Evolutionary conservation across 2,888 invertebrate species (phyloP).

Genomic region (Heliconius ismenius): DNA sequence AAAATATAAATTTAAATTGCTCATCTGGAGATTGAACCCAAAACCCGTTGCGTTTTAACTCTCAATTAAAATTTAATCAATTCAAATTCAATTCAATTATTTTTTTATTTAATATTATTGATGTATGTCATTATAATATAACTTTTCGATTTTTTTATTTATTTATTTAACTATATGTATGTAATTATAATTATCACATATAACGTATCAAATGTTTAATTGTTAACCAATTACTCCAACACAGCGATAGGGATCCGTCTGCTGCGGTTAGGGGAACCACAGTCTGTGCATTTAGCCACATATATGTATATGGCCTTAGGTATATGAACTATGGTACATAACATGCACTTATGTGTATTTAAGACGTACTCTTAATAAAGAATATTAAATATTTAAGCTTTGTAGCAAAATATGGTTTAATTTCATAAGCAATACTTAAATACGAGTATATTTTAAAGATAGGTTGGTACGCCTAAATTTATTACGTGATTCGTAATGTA

Average conservation of each 20-base stretch:
- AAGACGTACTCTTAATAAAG: not conserved
- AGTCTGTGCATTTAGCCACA: slow-evolving; percentile 62
- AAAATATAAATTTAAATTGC: too few relatives aligned
- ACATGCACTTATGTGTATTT: not conserved
- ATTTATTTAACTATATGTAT: too few relatives aligned
- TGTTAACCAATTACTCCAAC: slow-evolving; percentile 52
- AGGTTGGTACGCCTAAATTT: not conserved
- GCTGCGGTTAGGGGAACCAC: slow-evolving; percentile 59
- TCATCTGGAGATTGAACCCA: too few relatives aligned
- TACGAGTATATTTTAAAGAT: not conserved
- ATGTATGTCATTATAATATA: too few relatives aligned
- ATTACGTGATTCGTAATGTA: not conserved
- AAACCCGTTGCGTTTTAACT: too few relatives aligned
- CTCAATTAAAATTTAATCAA: too few relatives aligned
- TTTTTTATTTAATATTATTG: too few relatives aligned
- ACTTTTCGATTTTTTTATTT: too few relatives aligned
- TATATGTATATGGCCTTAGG: not conserved
- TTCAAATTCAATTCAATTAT: too few relatives aligned
- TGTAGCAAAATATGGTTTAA: too few relatives aligned
- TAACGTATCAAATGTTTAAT: slow-evolving; percentile 29
- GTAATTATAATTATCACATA: not conserved
- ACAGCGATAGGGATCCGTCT: slow-evolving; percentile 51
- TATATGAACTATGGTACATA: not conserved
- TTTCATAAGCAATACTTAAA: not conserved
- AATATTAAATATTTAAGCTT: too few relatives aligned